A percentile compares a stretch with the other conserved stretches of the same genome.
These are phyloP conservation scores for Agapornis roseicollis DNA, from an alignment of 2,113 vertebrate species.

Conservation along the genomic window DNA sequence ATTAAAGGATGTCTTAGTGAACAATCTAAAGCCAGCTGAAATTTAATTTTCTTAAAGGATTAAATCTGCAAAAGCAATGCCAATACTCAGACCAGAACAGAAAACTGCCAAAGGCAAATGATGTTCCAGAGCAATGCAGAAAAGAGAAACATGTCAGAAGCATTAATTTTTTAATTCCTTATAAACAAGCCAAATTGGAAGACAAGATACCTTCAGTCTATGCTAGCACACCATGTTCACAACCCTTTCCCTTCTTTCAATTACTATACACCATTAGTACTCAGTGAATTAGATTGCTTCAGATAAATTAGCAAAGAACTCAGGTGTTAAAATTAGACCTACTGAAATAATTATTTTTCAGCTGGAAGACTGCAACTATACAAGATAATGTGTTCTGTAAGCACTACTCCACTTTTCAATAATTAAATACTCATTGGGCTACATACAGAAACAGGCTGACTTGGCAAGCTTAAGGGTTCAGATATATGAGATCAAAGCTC, in stretches of 20 bases:
- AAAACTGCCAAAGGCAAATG: conserved; percentile 59
- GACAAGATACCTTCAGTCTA: neutral
- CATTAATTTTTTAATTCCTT: conserved; percentile 29
- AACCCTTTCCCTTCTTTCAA: neutral
- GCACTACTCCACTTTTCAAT: neutral
- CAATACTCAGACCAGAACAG: neutral
- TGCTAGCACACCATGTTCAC: neutral
- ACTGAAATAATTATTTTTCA: neutral
- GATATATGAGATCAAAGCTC: neutral
- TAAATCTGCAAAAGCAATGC: conserved; percentile 13
- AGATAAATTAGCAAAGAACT: neutral
- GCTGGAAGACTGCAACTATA: neutral
- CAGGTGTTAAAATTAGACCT: conserved; percentile 1
- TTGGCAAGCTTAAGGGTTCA: neutral
- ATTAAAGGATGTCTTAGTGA: conserved; percentile 35
- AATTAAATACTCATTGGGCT: conserved; percentile 26
- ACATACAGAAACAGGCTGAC: neutral
- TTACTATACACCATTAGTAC: neutral
- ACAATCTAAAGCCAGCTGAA: conserved; percentile 23
- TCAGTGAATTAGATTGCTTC: neutral
- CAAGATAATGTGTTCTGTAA: neutral
- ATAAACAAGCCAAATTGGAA: conserved; percentile 17
- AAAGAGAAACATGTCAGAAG: conserved; percentile 40
- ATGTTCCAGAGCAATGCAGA: conserved; percentile 29
- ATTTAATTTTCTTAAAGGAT: conserved; percentile 31